Evolutionary conservation across 2,888 invertebrate genomes (phyloP).

Genomic region (Ctenicera cuprea): DNA sequence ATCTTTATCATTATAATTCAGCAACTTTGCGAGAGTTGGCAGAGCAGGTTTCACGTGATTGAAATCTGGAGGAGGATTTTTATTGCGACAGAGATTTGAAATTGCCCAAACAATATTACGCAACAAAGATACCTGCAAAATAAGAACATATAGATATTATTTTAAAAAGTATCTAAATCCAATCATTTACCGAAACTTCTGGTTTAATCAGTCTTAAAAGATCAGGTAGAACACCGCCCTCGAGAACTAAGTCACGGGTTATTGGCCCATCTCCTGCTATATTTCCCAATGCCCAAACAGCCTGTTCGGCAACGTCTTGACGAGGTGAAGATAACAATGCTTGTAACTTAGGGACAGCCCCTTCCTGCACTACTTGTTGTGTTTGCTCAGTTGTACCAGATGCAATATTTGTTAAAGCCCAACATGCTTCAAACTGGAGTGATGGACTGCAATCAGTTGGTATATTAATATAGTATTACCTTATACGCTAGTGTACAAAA

Average conservation of each 20-base stretch:
- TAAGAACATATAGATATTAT: not conserved
- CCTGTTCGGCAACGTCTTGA: constrained; percentile 88
- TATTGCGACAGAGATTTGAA: constrained; percentile 95
- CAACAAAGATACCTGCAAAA: constrained; percentile 73
- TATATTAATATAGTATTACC: not conserved
- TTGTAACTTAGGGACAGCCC: constrained; percentile 91
- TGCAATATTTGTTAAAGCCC: constrained; percentile 98
- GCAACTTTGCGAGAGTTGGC: constrained; percentile 84
- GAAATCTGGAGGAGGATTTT: constrained; percentile 92
- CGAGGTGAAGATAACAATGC: constrained; percentile 81
- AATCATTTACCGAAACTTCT: constrained; percentile 73
- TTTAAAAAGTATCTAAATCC: not conserved
- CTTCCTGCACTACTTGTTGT: constrained; percentile 86
- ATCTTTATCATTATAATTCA: constrained; percentile 83
- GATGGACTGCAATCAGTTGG: constrained; percentile 75
- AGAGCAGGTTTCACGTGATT: constrained; percentile 84
- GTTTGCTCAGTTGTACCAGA: constrained; percentile 96
- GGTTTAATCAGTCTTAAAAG: constrained; percentile 81
- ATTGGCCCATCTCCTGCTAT: constrained; percentile 93
- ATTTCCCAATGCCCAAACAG: constrained; percentile 99
- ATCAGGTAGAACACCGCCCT: constrained; percentile 81
- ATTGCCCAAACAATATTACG: constrained; percentile 95
- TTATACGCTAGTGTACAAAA: not conserved
- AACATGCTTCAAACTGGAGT: constrained; percentile 96
- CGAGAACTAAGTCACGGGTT: constrained; percentile 88